Percentiles rank a stretch among this genome's conserved stretches.
phyloP scores from a whole-genome alignment of 2,797 vertebrate genomes.

The Brachyalestes nurse region DNA sequence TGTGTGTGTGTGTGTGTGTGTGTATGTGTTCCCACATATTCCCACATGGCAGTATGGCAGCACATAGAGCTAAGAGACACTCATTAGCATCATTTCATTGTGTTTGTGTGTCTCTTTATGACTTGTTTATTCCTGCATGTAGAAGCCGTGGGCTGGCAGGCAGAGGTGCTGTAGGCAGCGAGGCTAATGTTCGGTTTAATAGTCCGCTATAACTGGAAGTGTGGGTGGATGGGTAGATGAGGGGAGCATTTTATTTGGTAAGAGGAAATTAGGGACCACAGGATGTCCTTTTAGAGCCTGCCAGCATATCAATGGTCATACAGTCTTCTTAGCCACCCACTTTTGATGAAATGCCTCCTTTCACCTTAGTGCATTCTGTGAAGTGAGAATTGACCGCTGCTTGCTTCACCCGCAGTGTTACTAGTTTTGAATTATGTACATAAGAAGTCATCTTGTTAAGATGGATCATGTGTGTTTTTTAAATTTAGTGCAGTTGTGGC shows the following conservation, averaged over 20 bases:
- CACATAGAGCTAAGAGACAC: neutral
- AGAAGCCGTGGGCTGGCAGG: constrained; percentile 1
- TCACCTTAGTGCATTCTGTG: too few relatives aligned
- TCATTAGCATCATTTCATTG: constrained; percentile 10
- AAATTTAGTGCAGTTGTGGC: too few relatives aligned
- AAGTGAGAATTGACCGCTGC: too few relatives aligned
- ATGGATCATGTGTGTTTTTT: too few relatives aligned
- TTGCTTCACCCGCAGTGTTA: too few relatives aligned
- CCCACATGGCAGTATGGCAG: constrained; percentile 4
- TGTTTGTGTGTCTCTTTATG: neutral
- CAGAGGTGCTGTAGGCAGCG: constrained; percentile 30
- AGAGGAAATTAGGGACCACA: constrained; percentile 65
- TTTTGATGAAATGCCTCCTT: too few relatives aligned
- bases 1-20: constrained; percentile 60
- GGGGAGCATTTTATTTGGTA: constrained; percentile 61
- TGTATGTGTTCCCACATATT: constrained; percentile 50
- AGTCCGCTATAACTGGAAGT: constrained; percentile 56
- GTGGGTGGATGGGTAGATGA: constrained; percentile 60
- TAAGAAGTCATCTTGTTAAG: too few relatives aligned
- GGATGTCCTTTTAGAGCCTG: constrained; percentile 49
- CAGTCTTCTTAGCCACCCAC: neutral
- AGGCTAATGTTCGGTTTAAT: constrained; percentile 61
- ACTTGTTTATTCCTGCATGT: constrained; percentile 5
- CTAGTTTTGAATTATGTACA: too few relatives aligned
- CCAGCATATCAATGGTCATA: constrained; percentile 64